These are phyloP conservation scores for Philotrypesis tridentata DNA, from an alignment of 1,140 invertebrate genomes.

Conservation along the genomic window DNA sequence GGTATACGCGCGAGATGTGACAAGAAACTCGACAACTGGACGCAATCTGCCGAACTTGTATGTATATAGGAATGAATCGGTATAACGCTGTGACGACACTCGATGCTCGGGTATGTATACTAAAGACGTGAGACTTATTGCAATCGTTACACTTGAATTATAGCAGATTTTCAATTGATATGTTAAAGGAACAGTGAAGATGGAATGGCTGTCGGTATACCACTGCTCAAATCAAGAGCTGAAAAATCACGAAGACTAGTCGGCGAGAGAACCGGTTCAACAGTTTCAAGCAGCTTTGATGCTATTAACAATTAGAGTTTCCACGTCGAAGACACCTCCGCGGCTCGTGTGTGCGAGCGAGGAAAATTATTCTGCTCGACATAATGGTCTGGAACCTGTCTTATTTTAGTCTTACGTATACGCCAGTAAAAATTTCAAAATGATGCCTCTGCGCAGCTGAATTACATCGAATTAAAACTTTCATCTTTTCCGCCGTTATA, in stretches of 20 bases:
- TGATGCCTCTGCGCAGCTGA: conserved; percentile 52
- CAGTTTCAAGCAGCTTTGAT: conserved; percentile 86
- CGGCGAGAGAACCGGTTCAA: conserved; percentile 77
- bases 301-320: conserved; percentile 85
- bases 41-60: too few species aligned
- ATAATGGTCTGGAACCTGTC: too few species aligned
- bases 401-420: too few species aligned
- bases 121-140: not conserved
- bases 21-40: too few species aligned
- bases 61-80: too few species aligned
- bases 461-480: conserved; percentile 49
- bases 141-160: not conserved
- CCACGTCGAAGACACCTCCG: conserved; percentile 81
- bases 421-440: not conserved
- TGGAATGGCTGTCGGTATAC: not conserved
- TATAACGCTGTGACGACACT: too few species aligned
- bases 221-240: not conserved
- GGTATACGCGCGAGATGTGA: too few species aligned
- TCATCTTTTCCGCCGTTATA: conserved; percentile 51
- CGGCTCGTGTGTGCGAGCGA: conserved; percentile 78
- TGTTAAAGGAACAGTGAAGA: not conserved
- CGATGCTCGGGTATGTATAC: not conserved
- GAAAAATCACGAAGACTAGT: not conserved
- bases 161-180: not conserved
- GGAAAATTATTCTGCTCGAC: too few species aligned